A percentile compares a stretch with the other conserved stretches of the same genome.
These are phyloP conservation scores for Drosophila triauraria DNA, from an alignment of 1,140 invertebrate species.

Conservation along the genomic window DNA sequence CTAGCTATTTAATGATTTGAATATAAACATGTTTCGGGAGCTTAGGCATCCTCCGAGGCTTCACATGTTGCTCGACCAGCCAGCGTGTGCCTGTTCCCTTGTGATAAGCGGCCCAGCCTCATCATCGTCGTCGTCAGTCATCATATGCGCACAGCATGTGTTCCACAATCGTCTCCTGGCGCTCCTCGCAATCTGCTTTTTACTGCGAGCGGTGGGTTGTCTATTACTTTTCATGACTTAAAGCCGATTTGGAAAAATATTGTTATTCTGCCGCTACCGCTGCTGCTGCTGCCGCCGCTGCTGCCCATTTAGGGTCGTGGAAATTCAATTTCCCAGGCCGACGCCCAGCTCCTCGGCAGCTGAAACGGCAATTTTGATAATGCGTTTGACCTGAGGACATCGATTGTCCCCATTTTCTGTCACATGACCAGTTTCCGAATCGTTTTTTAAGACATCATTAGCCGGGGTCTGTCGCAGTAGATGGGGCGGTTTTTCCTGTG, in stretches of 20 bases:
- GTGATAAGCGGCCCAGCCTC: conserved; percentile 65
- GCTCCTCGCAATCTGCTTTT: conserved; percentile 78
- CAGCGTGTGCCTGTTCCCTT: conserved; percentile 64
- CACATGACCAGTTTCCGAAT: conserved; percentile 70
- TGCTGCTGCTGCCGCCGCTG: conserved; percentile 1
- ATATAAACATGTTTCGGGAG: conserved; percentile 24
- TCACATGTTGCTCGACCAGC: conserved; percentile 63
- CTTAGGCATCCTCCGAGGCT: conserved; percentile 2
- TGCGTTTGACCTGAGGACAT: conserved; percentile 82
- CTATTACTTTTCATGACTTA: conserved; percentile 85
- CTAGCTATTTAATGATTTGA: conserved; percentile 18
- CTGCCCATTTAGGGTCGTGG: conserved; percentile 60
- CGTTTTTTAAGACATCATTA: conserved; percentile 84
- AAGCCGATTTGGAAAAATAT: conserved; percentile 85
- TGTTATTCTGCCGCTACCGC: conserved; percentile 54
- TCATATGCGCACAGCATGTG: conserved; percentile 84
- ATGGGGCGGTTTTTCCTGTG: conserved; percentile 20
- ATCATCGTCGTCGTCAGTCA: conserved; percentile 55
- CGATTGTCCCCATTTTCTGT: conserved; percentile 77
- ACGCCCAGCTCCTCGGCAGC: conserved; percentile 48
- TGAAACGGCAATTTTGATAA: conserved; percentile 82
- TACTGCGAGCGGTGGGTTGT: conserved; percentile 67
- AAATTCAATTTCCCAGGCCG: conserved; percentile 77
- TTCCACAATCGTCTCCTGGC: conserved; percentile 76
- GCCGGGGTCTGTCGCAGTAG: conserved; percentile 36